Evolutionary conservation across 2,888 invertebrate species (phyloP), one percentile per base, ranked within the genome.

Genomic region (Latrodectus hesperus): DNA sequence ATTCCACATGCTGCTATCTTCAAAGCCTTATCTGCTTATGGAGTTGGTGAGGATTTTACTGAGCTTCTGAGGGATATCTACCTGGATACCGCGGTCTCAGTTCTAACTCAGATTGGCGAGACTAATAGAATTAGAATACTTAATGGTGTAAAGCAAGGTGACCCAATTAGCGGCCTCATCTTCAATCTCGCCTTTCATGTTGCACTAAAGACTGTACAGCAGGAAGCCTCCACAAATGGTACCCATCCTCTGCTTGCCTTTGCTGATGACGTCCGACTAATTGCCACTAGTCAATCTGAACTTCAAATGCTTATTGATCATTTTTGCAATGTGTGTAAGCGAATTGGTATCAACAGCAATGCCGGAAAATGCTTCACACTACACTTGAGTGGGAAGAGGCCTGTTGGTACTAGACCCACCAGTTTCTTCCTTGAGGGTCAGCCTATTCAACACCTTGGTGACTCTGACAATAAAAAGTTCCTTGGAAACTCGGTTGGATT

Each of bases 181-280:
- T 92, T 92, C 88, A 91, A 92, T 87, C 84, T 92, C 8, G 90
- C 90, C 9, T 80, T 91, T 12, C 91, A 92, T 77, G 90, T 91
- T 2, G 65, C 92, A 11, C 17, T 91, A 0, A 73, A 88, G 12
- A 3, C 38, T 5, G 26, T 64, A 0, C 1, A 79, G 8, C 49
- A 73, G 1, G n/a, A 12, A 6, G 49, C n/a, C 14, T 12, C 52
- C 1, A 26, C 22, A 4, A 11, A 22, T 5, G 1, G 1, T 38
- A 38, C 1, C 1, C 26, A 55, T 53, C 1, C 1, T 10, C 22
- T 86, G 14, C 38, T 89, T 2, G 85, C 90, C 5, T 91, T 89
- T 72, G 91, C 91, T 0, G 91, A 91, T 81, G 91, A 91, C 85
- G 52, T 90, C 9, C 84, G 84, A 14, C 81, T 91, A 2, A 11